Base-by-base conservation (phyloP, 2,888 invertebrate genomes). In the Ophion obscuratus region DNA sequence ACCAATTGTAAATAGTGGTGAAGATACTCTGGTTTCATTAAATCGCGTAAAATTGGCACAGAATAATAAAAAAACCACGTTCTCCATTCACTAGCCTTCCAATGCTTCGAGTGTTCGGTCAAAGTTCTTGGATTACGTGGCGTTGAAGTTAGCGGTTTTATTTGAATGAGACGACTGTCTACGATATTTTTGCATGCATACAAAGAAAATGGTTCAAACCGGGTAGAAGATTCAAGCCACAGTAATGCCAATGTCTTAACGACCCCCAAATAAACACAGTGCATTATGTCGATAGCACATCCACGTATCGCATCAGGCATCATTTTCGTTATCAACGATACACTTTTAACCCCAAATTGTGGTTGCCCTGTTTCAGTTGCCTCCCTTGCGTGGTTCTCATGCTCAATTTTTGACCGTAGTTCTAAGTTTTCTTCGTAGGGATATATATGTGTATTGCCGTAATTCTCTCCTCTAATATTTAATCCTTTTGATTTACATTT, bases 1-100 rank as follows among this genome's bases (percentile, higher is more conserved):
- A 40, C 40, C 7, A 40, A 40, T 40, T 40, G 40, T 40, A 40
- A 40, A 40, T 40, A 40, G 40, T 40, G 40, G 40, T 40, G 20
- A 57, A 61, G 59, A 81, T 81, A 81, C 68, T 77, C 76, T 68
- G 44, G 44, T 66, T 40, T n/a, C 76, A 82, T 59, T 57, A 82
- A 17, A 20, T 77, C 57, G 57, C 57, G 61, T 61, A 82, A 62
- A 77, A 83, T 61, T 71, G 78, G 78, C 67, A 83, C 14, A 14
- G 77, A 83, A 78, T 78, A 83, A 62, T 77, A 78, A 59, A 78
- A 83, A 59, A 75, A 78, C 78, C 76, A 62, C 44, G 44, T 57
- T 61, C 71, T 71, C 7, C 68, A 80, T 61, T 80, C 80, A 24
- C 59, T 59, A n/a, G 83, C 83, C 53, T 83, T 71, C 71, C 68